Evolutionary conservation across 2,113 vertebrate genomes (phyloP).

Genomic region (Dolichallabes microphthalmus): DNA sequence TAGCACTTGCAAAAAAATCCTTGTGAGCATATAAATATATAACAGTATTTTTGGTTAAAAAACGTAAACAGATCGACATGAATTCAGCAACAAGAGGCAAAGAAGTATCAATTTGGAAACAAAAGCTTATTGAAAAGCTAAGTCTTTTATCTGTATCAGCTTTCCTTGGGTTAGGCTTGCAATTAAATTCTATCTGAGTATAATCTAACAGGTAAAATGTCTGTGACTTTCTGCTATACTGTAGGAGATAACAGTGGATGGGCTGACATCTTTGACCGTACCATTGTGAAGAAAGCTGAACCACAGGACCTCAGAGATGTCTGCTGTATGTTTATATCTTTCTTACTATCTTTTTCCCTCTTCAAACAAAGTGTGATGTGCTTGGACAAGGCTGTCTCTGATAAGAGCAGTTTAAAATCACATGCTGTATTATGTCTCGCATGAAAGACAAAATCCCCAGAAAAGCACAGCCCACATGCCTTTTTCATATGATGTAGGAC

Average conservation of each 20-base stretch:
- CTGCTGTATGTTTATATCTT: slow-evolving; percentile 74
- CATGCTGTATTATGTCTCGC: background rate
- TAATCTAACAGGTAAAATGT: background rate
- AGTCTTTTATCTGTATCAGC: background rate
- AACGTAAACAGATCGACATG: too few species aligned
- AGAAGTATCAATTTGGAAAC: too few species aligned
- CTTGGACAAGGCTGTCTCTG: background rate
- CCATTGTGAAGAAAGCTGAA: slow-evolving; percentile 60
- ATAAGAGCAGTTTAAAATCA: background rate
- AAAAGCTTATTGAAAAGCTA: too few species aligned
- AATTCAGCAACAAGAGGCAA: too few species aligned
- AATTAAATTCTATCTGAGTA: background rate
- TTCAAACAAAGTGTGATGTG: background rate
- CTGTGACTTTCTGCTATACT: slow-evolving; percentile 24
- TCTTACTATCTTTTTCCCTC: background rate
- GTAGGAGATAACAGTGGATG: slow-evolving; percentile 76
- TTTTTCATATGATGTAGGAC: background rate
- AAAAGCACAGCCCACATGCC: background rate
- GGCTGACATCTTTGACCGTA: slow-evolving; percentile 71
- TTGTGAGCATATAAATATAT: too few species aligned
- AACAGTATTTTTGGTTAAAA: too few species aligned
- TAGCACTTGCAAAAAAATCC: too few species aligned
- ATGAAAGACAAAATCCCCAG: background rate
- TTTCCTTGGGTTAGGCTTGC: background rate
- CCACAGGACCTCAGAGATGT: slow-evolving; percentile 62